A percentile compares a stretch with the other conserved stretches of the same genome.
Evolutionary conservation across 2,797 vertebrate genomes (phyloP).

Genomic region (Catostomus latipinnis): DNA sequence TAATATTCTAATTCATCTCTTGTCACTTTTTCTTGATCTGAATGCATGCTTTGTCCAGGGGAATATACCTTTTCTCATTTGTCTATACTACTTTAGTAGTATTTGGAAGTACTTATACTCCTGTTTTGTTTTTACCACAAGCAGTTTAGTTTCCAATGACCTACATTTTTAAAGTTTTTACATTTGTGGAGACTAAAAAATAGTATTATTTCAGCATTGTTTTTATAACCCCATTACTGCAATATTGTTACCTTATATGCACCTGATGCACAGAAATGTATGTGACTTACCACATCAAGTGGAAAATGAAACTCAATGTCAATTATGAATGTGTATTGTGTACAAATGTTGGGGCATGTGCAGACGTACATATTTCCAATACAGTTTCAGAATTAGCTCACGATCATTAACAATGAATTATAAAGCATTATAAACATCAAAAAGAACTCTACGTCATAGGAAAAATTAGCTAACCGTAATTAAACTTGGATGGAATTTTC

Average conservation of each 20-base stretch:
- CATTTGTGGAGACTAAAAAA: not conserved
- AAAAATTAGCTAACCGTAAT: conserved; percentile 1
- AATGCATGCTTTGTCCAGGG: too few relatives aligned
- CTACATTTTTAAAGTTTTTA: too few relatives aligned
- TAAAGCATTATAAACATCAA: not conserved
- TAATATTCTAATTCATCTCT: not conserved
- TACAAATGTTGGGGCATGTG: conserved; percentile 18
- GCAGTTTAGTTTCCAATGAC: too few relatives aligned
- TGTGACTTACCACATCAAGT: conserved; percentile 42
- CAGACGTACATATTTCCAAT: not conserved
- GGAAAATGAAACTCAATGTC: conserved; percentile 38
- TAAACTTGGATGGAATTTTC: not conserved
- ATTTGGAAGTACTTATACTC: too few relatives aligned
- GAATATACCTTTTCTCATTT: not conserved
- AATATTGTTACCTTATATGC: not conserved
- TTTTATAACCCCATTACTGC: not conserved
- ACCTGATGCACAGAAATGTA: conserved; percentile 2
- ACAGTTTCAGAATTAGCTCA: conserved; percentile 55
- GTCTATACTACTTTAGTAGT: not conserved
- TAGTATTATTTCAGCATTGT: not conserved
- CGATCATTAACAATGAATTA: too few relatives aligned
- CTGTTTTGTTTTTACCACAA: too few relatives aligned
- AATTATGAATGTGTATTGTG: conserved; percentile 14
- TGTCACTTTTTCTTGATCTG: too few relatives aligned
- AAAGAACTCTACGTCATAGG: conserved; percentile 44